Conservation (phyloP, 1,140 invertebrate genomes). For the Musca domestica region DNA sequence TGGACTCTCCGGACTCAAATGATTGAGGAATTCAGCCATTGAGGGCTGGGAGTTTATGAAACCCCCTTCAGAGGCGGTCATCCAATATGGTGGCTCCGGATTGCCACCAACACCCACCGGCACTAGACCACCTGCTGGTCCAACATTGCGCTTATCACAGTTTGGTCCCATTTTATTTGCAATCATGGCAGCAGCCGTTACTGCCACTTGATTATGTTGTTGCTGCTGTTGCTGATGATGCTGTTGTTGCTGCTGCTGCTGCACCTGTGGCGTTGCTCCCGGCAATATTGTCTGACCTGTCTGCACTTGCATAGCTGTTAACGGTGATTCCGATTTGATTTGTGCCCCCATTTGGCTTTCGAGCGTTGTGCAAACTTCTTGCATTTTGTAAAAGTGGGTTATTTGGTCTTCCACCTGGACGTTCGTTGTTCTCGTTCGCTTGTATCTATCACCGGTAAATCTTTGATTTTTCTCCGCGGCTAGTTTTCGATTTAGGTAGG, state of each 20-base stretch:
- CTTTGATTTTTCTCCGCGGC: no score
- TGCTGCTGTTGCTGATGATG: slow-evolving; percentile 25
- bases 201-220: slow-evolving; percentile 28
- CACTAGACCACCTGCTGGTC: neutral
- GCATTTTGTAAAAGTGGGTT: slow-evolving; percentile 37
- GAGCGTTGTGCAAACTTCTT: slow-evolving; percentile 51
- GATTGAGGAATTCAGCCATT: slow-evolving; percentile 87
- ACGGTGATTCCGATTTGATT: slow-evolving; percentile 51
- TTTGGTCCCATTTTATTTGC: slow-evolving; percentile 50
- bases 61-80: slow-evolving; percentile 67
- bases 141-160: slow-evolving; percentile 51
- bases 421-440: no score
- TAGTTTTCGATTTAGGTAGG: no score
- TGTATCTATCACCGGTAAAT: no score
- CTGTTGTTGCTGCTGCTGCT: slow-evolving; percentile 23
- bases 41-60: slow-evolving; percentile 91
- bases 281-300: slow-evolving; percentile 33
- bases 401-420: no score
- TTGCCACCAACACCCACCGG: neutral
- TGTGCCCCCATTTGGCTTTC: slow-evolving; percentile 51
- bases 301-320: slow-evolving; percentile 49
- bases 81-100: slow-evolving; percentile 47
- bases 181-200: slow-evolving; percentile 43
- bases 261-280: slow-evolving; percentile 5
- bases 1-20: slow-evolving; percentile 62